Evolutionary conservation across 2,113 vertebrate species (phyloP).

Genomic region (Alethe castanea): DNA sequence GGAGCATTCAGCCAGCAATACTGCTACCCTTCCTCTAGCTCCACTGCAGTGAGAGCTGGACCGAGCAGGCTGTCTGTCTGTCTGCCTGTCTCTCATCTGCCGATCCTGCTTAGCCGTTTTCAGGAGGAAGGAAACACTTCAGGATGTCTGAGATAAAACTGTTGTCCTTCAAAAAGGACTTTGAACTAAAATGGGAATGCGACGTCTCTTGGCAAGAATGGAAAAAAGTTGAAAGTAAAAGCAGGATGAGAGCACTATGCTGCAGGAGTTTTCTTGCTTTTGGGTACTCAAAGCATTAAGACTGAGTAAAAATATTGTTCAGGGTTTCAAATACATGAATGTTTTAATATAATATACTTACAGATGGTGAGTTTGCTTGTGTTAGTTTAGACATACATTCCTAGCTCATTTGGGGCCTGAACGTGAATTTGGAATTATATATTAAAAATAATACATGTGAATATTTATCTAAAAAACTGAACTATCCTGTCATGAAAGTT

Average conservation of each 20-base stretch:
- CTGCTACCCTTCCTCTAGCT: not conserved
- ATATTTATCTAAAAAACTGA: not conserved
- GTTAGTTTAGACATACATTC: not conserved
- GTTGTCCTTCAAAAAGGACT: not conserved
- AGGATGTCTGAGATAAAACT: not conserved
- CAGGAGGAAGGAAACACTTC: not conserved
- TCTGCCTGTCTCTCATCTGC: not conserved
- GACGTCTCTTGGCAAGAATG: not conserved
- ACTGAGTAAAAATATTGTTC: not conserved
- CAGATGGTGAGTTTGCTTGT: not conserved
- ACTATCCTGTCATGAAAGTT: not conserved
- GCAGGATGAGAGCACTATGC: not conserved
- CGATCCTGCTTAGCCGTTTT: not conserved
- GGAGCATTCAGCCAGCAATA: not conserved
- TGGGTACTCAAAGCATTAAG: not conserved
- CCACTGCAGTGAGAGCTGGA: not conserved
- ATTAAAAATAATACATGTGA: not conserved
- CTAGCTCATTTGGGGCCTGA: not conserved
- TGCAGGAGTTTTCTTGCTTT: not conserved
- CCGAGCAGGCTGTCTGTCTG: not conserved
- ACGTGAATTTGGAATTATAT: not conserved
- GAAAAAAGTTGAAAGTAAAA: not conserved
- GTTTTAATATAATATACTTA: not conserved
- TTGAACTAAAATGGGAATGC: not conserved
- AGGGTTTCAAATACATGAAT: not conserved